Evolutionary conservation across 2,113 vertebrate genomes (phyloP), one percentile per base, ranked within the genome.

Genomic region (Alouatta palliata): DNA sequence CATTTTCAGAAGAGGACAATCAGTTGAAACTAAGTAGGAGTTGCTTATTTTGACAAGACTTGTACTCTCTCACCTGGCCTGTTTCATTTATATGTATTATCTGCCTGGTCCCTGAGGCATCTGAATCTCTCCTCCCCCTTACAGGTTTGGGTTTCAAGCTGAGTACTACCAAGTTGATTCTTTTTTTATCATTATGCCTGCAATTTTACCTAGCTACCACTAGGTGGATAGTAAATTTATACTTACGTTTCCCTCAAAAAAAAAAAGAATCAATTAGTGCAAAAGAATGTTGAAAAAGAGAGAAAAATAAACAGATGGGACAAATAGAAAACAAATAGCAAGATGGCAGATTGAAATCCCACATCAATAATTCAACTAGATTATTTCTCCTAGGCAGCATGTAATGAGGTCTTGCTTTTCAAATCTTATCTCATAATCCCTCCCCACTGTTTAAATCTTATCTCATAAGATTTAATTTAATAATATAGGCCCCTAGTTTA

Each of bases 211-310:
- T 90, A 14, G n/a, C 27, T 54, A 40, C 90, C 90, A 87, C 75
- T 92, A 97, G 87, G 87, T 27, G 95, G 83, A 85, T 76, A 96
- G 81, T 96, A 97, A 96, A 97, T 9, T 27, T 54, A 11, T 80
- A 40, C 45, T 88, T 95, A 30, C 11, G 8, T 93, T 97, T 97
- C 58, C 66, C 58, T 92, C 37, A 3, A 21, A n/a, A n/a, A n/a
- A n/a, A n/a, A n/a, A n/a, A n/a, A n/a, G n/a, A n/a, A n/a, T n/a
- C n/a, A 68, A 68, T 40, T 75, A 64, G 61, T 64, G 25, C 3
- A 64, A 64, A 64, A 64, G 61, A 30, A 64, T 64, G 61, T 8
- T 13, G 5, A 64, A 30, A 64, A 32, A 64, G 27, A 30, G 27
- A 64, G 61, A 64, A 64, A 64, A 64, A 64, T 64, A 32, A 32